These are phyloP conservation scores for Sisyra terminalis DNA, from an alignment of 2,888 invertebrate genomes.

Conservation along the genomic window DNA sequence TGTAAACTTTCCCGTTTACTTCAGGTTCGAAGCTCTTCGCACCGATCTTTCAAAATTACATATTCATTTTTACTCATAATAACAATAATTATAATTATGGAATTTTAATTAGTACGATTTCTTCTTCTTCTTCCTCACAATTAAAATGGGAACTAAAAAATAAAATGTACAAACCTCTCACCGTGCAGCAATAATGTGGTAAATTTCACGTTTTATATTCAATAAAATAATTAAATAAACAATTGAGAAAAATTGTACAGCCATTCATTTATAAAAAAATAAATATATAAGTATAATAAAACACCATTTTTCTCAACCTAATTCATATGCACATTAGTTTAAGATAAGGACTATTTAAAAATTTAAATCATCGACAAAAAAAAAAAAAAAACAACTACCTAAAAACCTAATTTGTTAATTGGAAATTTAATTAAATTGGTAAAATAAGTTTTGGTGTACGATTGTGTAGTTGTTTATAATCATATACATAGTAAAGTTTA, in stretches of 20 bases:
- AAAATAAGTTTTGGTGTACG: neutral
- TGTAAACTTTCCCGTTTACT: no score
- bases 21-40: no score
- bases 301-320: neutral
- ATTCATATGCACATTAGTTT: neutral
- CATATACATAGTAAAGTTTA: neutral
- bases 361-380: neutral
- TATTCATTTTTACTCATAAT: no score
- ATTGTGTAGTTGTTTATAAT: neutral
- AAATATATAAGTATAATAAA: neutral
- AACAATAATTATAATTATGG: constrained; percentile 1
- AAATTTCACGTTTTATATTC: no score
- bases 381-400: neutral
- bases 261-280: neutral
- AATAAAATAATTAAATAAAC: neutral
- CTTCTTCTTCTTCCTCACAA: no score
- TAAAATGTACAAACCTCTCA: neutral
- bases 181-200: no score
- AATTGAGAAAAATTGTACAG: neutral
- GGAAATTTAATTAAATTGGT: neutral
- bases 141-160: neutral
- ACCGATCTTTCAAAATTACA: no score
- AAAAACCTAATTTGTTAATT: neutral
- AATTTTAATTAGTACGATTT: neutral
- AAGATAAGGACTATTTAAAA: neutral